A percentile compares a stretch with the other conserved stretches of the same genome.
phyloP scores from a whole-genome alignment of 1,140 invertebrate genomes.

The Bathynomus jamesi region DNA sequence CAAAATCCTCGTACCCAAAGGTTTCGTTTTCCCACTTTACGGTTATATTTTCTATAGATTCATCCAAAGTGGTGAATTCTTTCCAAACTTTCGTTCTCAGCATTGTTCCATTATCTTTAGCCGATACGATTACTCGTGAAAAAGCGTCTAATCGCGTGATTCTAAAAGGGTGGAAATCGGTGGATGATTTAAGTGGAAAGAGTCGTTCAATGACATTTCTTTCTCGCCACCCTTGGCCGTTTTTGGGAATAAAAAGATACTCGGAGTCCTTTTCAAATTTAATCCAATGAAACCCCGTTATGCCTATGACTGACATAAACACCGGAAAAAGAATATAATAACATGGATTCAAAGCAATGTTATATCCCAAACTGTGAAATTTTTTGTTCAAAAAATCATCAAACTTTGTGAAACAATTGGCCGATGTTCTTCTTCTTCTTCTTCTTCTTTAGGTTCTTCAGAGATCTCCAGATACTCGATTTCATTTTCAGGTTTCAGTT shows the following conservation, averaged over 20 bases:
- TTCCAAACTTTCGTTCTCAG: constrained; percentile 66
- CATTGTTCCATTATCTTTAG: constrained; percentile 74
- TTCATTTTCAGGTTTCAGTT: too few species aligned
- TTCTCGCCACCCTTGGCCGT: constrained; percentile 63
- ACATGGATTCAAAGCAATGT: constrained; percentile 71
- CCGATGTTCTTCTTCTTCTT: too few species aligned
- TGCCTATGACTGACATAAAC: constrained; percentile 65
- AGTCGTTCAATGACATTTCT: constrained; percentile 66
- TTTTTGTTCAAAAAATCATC: constrained; percentile 55
- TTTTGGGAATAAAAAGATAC: constrained; percentile 80
- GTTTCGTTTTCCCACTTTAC: constrained; percentile 55
- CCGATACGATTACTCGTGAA: constrained; percentile 65
- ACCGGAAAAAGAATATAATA: constrained; percentile 83
- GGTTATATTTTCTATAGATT: constrained; percentile 65
- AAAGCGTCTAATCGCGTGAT: constrained; percentile 73
- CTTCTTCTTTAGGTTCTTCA: too few species aligned
- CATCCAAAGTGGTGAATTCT: constrained; percentile 66
- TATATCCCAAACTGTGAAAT: constrained; percentile 70
- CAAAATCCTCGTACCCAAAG: constrained; percentile 70
- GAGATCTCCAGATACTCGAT: too few species aligned
- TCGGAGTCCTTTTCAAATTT: constrained; percentile 85
- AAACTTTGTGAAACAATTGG: constrained; percentile 26
- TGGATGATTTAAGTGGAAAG: constrained; percentile 82
- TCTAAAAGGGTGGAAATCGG: constrained; percentile 70
- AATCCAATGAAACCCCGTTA: constrained; percentile 71